Evolutionary conservation across 2,888 invertebrate species (phyloP).

Genomic region (Matsumyia berberina): DNA sequence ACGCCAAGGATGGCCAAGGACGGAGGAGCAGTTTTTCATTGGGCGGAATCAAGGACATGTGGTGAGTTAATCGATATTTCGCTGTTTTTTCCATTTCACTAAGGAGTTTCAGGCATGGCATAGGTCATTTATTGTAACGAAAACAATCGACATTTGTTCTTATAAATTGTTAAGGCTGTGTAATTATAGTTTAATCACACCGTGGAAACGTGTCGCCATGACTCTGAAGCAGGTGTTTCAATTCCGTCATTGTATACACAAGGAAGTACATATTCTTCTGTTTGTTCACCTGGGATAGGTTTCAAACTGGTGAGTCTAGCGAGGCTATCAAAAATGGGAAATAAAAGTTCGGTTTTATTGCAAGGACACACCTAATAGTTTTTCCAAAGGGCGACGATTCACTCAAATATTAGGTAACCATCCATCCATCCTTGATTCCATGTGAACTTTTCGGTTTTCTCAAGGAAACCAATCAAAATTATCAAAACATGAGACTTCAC

Average conservation of each 20-base stretch:
- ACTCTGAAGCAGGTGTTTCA: background rate
- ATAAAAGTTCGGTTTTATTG: background rate
- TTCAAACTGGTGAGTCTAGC: background rate
- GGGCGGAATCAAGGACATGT: slow-evolving; percentile 86
- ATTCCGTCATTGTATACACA: too few relatives aligned
- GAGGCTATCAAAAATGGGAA: background rate
- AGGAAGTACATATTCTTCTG: background rate
- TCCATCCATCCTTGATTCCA: background rate
- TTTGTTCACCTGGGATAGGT: slow-evolving; percentile 3
- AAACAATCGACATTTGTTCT: background rate
- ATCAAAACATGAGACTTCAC: too few relatives aligned
- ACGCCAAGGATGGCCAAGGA: slow-evolving; percentile 77
- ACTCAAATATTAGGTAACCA: too few relatives aligned
- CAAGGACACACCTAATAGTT: too few relatives aligned
- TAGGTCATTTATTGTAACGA: background rate
- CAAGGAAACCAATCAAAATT: background rate
- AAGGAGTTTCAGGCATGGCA: slow-evolving; percentile 6
- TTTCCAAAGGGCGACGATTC: background rate
- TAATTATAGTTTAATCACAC: slow-evolving; percentile 12
- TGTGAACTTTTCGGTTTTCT: background rate
- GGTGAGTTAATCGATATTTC: slow-evolving; percentile 85
- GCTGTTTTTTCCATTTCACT: background rate
- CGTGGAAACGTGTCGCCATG: background rate
- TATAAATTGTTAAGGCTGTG: background rate
- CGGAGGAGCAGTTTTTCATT: slow-evolving; percentile 87